These are phyloP conservation scores for Pollenia griseotomentosa DNA, from an alignment of 2,888 invertebrate genomes.

Conservation along the genomic window DNA sequence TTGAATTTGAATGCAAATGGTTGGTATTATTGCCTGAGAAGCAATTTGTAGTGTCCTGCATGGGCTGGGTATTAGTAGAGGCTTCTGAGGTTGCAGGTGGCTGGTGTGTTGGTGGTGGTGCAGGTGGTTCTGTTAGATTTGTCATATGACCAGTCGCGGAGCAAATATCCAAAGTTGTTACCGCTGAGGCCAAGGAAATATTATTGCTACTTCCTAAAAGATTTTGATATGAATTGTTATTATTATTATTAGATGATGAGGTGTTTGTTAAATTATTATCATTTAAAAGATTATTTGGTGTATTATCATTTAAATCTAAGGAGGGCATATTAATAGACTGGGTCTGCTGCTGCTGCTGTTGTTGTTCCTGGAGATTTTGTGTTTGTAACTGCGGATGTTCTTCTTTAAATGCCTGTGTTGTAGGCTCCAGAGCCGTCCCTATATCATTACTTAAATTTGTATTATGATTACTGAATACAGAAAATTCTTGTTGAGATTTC, in stretches of 20 bases:
- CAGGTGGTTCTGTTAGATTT: constrained; percentile 1
- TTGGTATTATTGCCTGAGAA: constrained; percentile 9
- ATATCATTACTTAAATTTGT: constrained; percentile 62
- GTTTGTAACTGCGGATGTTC: constrained; percentile 62
- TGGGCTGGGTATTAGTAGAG: constrained; percentile 63
- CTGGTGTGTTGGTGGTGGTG: constrained; percentile 4
- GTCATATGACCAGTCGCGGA: constrained; percentile 3
- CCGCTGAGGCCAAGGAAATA: constrained; percentile 43
- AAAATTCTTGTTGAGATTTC: constrained; percentile 74
- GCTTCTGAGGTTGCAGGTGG: constrained; percentile 57
- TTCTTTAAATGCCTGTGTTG: constrained; percentile 54
- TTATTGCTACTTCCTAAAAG: constrained; percentile 36
- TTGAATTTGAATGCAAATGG: neutral
- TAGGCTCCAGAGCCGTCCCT: constrained; percentile 35
- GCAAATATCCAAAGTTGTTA: constrained; percentile 54
- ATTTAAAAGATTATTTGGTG: constrained; percentile 44
- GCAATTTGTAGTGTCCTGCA: constrained; percentile 32
- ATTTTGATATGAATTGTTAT: constrained; percentile 44
- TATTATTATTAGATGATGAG: constrained; percentile 8
- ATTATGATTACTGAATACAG: constrained; percentile 72
- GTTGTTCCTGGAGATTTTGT: constrained; percentile 60
- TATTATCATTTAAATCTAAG: constrained; percentile 63
- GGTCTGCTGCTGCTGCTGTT: constrained; percentile 67
- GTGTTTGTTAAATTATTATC: constrained; percentile 34
- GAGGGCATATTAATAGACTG: constrained; percentile 72